These are phyloP conservation scores for Acrocephalus scirpaceus DNA, from an alignment of 2,797 vertebrate species.

Conservation along the genomic window DNA sequence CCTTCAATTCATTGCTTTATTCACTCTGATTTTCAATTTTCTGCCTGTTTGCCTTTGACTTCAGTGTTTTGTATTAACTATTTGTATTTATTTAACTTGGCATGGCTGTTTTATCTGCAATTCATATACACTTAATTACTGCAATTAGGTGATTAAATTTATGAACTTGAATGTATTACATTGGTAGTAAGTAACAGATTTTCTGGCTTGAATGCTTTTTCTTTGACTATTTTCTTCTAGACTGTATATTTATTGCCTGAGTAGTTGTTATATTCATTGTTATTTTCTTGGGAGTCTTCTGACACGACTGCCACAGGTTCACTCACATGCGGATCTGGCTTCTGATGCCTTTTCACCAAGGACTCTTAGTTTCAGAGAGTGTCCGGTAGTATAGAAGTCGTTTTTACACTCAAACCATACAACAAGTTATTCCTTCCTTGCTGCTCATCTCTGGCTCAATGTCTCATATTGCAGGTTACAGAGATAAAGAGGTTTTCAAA, in stretches of 20 bases:
- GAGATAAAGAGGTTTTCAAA: not conserved
- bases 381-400: not conserved
- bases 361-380: not conserved
- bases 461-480: fast-evolving
- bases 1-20: not conserved
- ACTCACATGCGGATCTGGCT: not conserved
- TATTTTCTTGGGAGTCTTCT: not conserved
- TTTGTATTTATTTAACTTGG: not conserved
- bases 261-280: not conserved
- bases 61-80: not conserved
- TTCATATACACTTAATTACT: not conserved
- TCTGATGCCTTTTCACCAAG: not conserved
- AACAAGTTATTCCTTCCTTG: not conserved
- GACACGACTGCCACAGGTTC: not conserved
- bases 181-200: not conserved
- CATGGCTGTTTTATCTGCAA: not conserved
- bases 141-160: not conserved
- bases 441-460: not conserved
- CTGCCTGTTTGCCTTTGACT: not conserved
- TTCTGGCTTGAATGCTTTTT: not conserved
- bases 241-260: not conserved
- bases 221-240: not conserved
- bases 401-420: not conserved
- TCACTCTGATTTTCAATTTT: not conserved
- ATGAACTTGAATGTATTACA: not conserved